Conservation (phyloP, 30 jellyfish, hydroid and myxozoan genomes). For the Nemopilema nomurai region DNA sequence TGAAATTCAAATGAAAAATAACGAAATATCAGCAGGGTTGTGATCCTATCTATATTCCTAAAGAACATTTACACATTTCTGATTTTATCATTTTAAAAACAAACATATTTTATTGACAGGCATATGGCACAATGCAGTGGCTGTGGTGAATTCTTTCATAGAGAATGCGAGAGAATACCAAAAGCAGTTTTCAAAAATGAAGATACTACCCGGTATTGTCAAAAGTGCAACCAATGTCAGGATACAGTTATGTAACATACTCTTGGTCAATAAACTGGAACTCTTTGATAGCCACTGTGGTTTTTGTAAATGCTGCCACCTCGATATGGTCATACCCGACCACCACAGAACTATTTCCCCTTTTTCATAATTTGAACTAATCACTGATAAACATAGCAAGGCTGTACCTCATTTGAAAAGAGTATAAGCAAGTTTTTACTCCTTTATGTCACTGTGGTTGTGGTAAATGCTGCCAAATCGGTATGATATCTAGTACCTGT, state of each 20-base stretch:
- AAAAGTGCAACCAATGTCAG: neutral
- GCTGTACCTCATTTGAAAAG: neutral
- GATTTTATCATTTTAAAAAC: neutral
- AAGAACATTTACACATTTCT: neutral
- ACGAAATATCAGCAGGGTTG: neutral
- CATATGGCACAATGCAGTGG: slow-evolving; percentile 38
- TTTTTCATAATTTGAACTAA: neutral
- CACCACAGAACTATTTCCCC: neutral
- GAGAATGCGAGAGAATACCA: slow-evolving; percentile 32
- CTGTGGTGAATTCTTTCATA: slow-evolving; percentile 21
- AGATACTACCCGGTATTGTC: slow-evolving; percentile 1
- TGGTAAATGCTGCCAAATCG: too few relatives aligned
- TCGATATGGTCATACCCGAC: neutral
- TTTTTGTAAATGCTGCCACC: too few relatives aligned
- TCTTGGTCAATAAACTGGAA: neutral
- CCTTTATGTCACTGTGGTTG: too few relatives aligned
- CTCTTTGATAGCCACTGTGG: neutral
- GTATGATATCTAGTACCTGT: too few relatives aligned
- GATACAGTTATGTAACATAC: neutral
- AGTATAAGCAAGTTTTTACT: neutral
- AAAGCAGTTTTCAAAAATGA: slow-evolving; percentile 1
- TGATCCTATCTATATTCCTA: neutral
- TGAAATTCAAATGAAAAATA: neutral
- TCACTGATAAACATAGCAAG: neutral
- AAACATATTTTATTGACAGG: slow-evolving; percentile 9